Evolutionary conservation across 2,888 invertebrate species (phyloP), one percentile per base, ranked within the genome.

Genomic region (Diaphora mendica): DNA sequence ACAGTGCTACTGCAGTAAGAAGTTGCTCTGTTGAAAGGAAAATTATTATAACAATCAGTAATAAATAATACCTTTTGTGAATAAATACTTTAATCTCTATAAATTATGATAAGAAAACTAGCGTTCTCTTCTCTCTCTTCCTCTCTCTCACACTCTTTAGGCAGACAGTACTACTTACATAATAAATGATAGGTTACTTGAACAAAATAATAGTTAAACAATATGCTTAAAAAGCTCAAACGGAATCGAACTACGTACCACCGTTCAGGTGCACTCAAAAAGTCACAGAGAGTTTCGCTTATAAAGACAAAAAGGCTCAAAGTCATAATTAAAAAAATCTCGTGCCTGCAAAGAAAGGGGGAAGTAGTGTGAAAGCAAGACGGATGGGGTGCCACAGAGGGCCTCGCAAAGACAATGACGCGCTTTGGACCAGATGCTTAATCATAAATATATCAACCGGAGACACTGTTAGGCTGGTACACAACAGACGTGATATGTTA

Each of bases 311-410:
- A 95, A 95, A 95, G 91, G 92, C 92, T 87, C 92, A 95, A 95
- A 94, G 92, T 95, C 94, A 95, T 95, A 95, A 95, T 95, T 95
- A 95, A 95, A 95, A 95, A 95, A 95, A 95, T 94, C 94, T 94
- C 95, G 93, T 93, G 93, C 94, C 92, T 91, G 91, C 91, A 94
- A 93, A 95, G 94, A 94, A 94, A 94, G 92, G 94, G 94, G 94
- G 94, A 92, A 94, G 92, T 92, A 93, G 92, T 90, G 95, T 92
- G 91, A 92, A 92, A 91, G 93, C 91, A 93, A 94, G 94, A 93
- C 93, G 94, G 94, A 94, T 92, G 94, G 94, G 93, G 91, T 88
- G 91, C 94, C 93, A 90, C 94, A 93, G 91, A 93, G 92, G 91
- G 90, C 87, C 89, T 87, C 83, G 91, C 92, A 91, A 92, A 94